Evolutionary conservation across 2,888 invertebrate genomes (phyloP).

Genomic region (Plemyria rubiginata): DNA sequence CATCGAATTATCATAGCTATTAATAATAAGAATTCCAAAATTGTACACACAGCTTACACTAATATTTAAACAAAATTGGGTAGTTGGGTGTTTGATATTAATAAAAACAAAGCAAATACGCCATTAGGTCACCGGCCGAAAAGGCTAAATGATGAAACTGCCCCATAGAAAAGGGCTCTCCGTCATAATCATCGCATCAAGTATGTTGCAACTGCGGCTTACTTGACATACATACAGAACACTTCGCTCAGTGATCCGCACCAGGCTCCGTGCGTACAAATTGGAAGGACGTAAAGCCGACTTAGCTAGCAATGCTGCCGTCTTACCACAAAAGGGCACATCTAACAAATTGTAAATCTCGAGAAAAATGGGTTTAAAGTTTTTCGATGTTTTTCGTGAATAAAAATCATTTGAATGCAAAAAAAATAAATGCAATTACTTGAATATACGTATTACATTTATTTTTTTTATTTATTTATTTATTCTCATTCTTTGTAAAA

Average conservation of each 20-base stretch:
- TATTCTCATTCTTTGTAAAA: too few relatives aligned
- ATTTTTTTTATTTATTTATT: too few relatives aligned
- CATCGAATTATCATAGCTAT: not conserved
- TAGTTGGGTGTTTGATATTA: conserved; percentile 24
- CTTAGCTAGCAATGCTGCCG: too few relatives aligned
- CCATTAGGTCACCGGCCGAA: conserved; percentile 37
- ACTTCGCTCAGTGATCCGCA: conserved; percentile 54
- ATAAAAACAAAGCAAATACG: conserved; percentile 27
- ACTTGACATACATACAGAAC: conserved; percentile 77
- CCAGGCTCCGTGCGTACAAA: conserved; percentile 52
- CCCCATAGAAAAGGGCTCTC: conserved; percentile 75
- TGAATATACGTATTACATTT: too few relatives aligned
- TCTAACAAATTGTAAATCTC: too few relatives aligned
- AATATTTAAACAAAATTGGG: conserved; percentile 3
- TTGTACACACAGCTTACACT: not conserved
- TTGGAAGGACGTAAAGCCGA: conserved; percentile 50
- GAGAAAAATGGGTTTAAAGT: too few relatives aligned
- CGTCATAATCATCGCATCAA: conserved; percentile 64
- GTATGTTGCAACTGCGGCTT: conserved; percentile 63
- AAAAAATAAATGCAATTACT: too few relatives aligned
- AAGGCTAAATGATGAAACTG: conserved; percentile 52
- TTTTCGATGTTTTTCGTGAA: too few relatives aligned
- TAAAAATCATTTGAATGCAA: too few relatives aligned
- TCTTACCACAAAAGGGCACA: too few relatives aligned
- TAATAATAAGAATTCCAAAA: not conserved